Evolutionary conservation across 1,140 invertebrate genomes (phyloP).

Genomic region (Pantala flavescens): DNA sequence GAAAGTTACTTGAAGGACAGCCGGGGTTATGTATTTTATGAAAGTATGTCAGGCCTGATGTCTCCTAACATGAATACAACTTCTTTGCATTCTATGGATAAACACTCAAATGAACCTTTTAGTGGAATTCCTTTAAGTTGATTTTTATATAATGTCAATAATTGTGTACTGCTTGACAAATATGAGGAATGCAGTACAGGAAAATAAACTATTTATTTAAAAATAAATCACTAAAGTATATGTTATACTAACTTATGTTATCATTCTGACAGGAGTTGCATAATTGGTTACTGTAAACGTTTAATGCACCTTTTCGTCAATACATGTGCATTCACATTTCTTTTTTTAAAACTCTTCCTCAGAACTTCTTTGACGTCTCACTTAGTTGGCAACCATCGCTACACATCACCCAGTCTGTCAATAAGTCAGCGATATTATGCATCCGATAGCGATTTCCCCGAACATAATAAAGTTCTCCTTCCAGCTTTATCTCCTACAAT

Average conservation of each 20-base stretch:
- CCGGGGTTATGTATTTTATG: neutral
- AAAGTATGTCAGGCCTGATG: neutral
- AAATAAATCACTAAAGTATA: no score
- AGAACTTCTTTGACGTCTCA: neutral
- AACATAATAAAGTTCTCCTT: slow-evolving; percentile 74
- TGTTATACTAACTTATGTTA: neutral
- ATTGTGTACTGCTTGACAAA: no score
- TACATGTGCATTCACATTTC: no score
- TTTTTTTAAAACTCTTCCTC: no score
- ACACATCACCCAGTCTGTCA: neutral
- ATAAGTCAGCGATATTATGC: neutral
- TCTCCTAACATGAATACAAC: no score
- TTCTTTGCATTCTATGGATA: no score
- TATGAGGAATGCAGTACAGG: no score
- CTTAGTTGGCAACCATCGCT: neutral
- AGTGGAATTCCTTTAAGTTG: no score
- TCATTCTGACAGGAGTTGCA: neutral
- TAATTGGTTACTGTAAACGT: neutral
- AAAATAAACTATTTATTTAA: no score
- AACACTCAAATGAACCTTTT: no score
- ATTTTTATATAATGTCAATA: no score
- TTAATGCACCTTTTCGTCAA: no score
- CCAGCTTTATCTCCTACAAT: slow-evolving; percentile 98
- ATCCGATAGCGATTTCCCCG: slow-evolving; percentile 42
- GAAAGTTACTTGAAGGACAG: neutral